Evolutionary conservation across 1,140 invertebrate species (phyloP), one percentile per base, ranked within the genome.

Genomic region (Drosophila kepulauana): DNA sequence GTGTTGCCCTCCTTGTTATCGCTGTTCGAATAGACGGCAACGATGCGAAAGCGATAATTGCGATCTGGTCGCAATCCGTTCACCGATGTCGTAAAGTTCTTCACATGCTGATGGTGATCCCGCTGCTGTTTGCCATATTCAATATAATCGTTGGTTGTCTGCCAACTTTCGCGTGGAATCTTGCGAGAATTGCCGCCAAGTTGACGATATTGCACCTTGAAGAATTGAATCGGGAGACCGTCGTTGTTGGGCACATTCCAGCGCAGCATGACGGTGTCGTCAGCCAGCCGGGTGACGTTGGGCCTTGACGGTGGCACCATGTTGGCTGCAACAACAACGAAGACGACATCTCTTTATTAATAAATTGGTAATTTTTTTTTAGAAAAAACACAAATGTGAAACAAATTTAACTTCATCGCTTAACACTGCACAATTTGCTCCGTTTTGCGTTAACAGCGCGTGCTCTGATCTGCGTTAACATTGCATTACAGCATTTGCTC

Each of bases 21-120:
- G 82, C 98, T 96, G 91, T 99, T 99, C 0, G 96, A 96, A 91
- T 98, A 99, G 0, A 99, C 98, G 0, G 98, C 98, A 3, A 97
- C 96, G 68, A 99, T 97, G 5, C 98, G 94, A 91, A 99, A 99
- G 91, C 97, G 96, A 81, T 95, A 95, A 52, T 84, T 84, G 8
- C 82, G 95, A 69, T 96, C 95, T 0, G 97, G 94, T 64, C 95
- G 95, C 0, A 99, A 93, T 28, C 96, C 95, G 2, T 95, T 94
- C 1, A 99, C 96, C 1, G 91, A 89, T 0, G 84, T 82, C 0
- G 91, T 92, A 46, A 91, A 92, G 41, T 92, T 92, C 69, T 93
- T 98, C 95, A 91, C 96, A 25, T 57, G 52, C 38, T 69, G 73
- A 95, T 81, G 63, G 0, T 58, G 76, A 0, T 75, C 62, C 3